Evolutionary conservation across 1,140 invertebrate species (phyloP).

Genomic region (Papilio dardanus): DNA sequence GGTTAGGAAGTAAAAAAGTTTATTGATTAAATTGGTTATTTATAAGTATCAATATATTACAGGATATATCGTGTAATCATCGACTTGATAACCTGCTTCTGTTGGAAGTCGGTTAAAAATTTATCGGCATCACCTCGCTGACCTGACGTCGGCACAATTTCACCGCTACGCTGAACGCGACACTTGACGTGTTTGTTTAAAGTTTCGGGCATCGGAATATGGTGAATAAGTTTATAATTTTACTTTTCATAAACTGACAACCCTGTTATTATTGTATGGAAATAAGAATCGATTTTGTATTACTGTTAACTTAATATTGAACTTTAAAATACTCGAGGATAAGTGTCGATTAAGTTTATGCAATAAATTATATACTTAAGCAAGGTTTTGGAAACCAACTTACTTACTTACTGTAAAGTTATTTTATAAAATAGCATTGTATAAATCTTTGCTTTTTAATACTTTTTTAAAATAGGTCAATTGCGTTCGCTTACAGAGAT

Average conservation of each 20-base stretch:
- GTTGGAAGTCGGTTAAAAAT: too few relatives aligned
- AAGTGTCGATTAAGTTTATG: neutral
- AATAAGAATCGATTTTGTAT: neutral
- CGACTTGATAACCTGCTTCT: too few relatives aligned
- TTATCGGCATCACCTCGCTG: neutral
- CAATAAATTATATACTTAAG: neutral
- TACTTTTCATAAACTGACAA: neutral
- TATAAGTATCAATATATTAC: neutral
- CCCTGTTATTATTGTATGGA: neutral
- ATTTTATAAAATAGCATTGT: conserved; percentile 3
- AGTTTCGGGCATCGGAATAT: neutral
- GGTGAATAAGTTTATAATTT: neutral
- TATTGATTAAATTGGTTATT: neutral
- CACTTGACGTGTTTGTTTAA: neutral
- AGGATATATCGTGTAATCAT: neutral
- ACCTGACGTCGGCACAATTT: neutral
- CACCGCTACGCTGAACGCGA: neutral
- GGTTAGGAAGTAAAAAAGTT: too few relatives aligned
- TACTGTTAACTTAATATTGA: neutral
- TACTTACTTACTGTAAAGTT: too few relatives aligned
- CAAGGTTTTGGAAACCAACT: neutral
- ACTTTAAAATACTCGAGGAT: neutral
- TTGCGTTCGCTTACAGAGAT: conserved; percentile 7
- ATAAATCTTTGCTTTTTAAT: neutral
- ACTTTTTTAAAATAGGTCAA: conserved; percentile 28